phyloP scores from a whole-genome alignment of 2,113 vertebrate species.

The Tupaia chinensis region DNA sequence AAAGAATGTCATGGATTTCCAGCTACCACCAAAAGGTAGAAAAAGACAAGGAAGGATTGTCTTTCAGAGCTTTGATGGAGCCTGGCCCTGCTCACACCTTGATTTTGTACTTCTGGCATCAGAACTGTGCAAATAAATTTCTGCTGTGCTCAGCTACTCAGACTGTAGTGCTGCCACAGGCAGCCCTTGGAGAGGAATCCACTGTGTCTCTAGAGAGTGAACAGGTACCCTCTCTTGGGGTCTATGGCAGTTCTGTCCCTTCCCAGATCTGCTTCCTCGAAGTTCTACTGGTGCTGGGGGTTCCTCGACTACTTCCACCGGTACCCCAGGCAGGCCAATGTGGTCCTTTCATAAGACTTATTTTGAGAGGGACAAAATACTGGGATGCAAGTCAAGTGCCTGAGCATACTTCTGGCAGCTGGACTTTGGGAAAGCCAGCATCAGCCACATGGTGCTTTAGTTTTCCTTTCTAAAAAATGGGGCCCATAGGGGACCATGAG shows the following conservation, averaged over 20 bases:
- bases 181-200: not conserved
- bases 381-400: not conserved
- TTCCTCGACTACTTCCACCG: not conserved
- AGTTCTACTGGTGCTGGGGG: too few relatives aligned
- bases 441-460: not conserved
- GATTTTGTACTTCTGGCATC: not conserved
- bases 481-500: rapidly evolving
- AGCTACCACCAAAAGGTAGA: not conserved
- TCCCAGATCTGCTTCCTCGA: not conserved
- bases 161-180: too few relatives aligned
- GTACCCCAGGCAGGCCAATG: too few relatives aligned
- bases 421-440: not conserved
- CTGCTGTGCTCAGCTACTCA: not conserved
- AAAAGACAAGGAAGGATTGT: too few relatives aligned
- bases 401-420: not conserved
- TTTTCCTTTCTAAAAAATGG: not conserved
- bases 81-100: not conserved
- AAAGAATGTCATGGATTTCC: too few relatives aligned
- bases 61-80: not conserved
- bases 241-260: not conserved
- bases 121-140: not conserved
- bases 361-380: not conserved
- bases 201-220: not conserved
- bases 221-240: not conserved
- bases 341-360: rapidly evolving